Percentiles rank a stretch among this genome's conserved stretches.
Evolutionary conservation across 2,797 vertebrate species (phyloP).

Genomic region (Heterohyrax brucei): DNA sequence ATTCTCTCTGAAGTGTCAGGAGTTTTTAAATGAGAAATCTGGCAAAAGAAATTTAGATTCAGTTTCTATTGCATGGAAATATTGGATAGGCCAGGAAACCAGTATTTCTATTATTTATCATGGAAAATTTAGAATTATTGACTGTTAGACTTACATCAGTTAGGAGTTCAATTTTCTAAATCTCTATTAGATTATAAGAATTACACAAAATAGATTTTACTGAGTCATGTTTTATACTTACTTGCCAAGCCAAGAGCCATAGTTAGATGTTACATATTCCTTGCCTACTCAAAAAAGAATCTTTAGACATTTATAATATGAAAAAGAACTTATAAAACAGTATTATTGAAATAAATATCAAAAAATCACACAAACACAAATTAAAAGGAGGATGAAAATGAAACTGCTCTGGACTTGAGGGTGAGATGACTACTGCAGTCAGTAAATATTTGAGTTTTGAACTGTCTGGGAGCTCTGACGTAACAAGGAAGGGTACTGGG

Average conservation of each 20-base stretch:
- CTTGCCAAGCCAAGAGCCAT: background rate
- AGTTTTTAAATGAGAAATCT: slow-evolving; percentile 64
- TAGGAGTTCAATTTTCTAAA: slow-evolving; percentile 49
- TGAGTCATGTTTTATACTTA: slow-evolving; percentile 22
- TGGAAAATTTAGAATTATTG: slow-evolving; percentile 59
- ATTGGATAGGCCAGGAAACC: background rate
- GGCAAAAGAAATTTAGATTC: slow-evolving; percentile 25
- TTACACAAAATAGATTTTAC: background rate
- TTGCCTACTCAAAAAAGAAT: background rate
- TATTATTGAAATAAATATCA: slow-evolving; percentile 7
- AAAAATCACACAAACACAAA: background rate
- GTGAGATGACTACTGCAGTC: slow-evolving; percentile 38
- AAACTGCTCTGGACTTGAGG: slow-evolving; percentile 16
- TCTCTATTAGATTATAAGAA: background rate
- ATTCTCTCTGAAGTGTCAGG: background rate
- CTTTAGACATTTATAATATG: background rate
- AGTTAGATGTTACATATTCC: background rate
- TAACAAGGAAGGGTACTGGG: background rate
- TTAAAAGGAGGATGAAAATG: background rate
- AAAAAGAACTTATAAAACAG: background rate
- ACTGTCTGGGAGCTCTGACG: background rate
- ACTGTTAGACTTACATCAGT: background rate
- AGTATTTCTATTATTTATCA: slow-evolving; percentile 2
- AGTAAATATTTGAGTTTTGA: slow-evolving; percentile 30
- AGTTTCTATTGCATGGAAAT: slow-evolving; percentile 12